Base-by-base conservation (phyloP, 2,113 vertebrate species). In the Catharus bicknelli region DNA sequence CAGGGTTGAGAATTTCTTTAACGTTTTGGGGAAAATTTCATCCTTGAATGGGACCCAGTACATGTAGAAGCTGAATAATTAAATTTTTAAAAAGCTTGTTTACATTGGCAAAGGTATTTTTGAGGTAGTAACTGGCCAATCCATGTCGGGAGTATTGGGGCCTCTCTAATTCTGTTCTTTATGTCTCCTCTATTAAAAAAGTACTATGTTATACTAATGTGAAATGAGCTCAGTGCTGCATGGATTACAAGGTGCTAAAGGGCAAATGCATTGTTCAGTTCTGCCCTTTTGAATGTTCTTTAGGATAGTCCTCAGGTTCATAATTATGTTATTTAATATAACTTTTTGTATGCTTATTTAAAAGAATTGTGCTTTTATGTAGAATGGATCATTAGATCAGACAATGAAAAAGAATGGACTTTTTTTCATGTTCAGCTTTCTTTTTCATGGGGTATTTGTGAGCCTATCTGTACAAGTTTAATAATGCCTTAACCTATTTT, bases 401-500 rank as follows among this genome's bases (percentile, higher is more conserved):
- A 47, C 25, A 80, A 58, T 42, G 47, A 57, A 62, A 83, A 88
- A 64, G 7, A 79, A 72, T 2, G 53, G 34, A 7, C 5, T 16
- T 34, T 54, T 54, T 81, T 72, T 40, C n/a, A 20, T 8, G 3
- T 53, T 90, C 38, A 54, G 15, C 17, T 63, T 18, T 74, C 36
- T 73, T 53, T 81, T 78, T 79, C 43, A 70, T 38, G 30, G n/a
- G 40, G 21, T 62, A 42, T 90, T 90, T 91, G 18, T 58, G 30
- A 88, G 43, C 27, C 36, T 81, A 42, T 59, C 40, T 73, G n/a
- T 87, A 64, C 68, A 70, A 83, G 55, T 45, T 83, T 83, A 95
- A 90, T 85, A 83, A 85, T 51, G 47, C 45, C 30, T 93, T 95
- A 93, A 95, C 79, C 63, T 88, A 88, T 13, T 66, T 94, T 87